Evolutionary conservation across 1,140 invertebrate species (phyloP).

Genomic region (Chelonus insularis): DNA sequence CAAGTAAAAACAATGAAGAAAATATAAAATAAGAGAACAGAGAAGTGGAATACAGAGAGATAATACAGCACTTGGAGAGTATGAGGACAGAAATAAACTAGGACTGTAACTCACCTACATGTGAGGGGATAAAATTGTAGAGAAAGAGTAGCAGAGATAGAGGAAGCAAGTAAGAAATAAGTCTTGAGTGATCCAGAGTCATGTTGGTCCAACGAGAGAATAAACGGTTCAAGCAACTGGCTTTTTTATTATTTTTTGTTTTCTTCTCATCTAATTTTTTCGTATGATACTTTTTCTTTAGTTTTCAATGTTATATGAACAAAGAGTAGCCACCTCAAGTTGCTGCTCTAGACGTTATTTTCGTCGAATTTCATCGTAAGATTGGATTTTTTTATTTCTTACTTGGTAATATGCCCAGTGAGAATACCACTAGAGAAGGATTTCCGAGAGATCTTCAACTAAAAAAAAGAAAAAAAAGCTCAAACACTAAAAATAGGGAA

Average conservation of each 20-base stretch:
- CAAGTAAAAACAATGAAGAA: constrained; percentile 9
- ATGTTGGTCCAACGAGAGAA: constrained; percentile 15
- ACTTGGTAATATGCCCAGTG: constrained; percentile 10
- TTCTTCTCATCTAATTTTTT: constrained; percentile 3
- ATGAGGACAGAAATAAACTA: constrained; percentile 17
- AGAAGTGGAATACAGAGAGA: constrained; percentile 1
- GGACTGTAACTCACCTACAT: constrained; percentile 12
- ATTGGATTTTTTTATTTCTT: constrained; percentile 22
- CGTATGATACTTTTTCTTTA: neutral
- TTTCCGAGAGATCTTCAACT: neutral
- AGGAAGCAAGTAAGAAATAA: neutral
- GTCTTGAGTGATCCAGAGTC: constrained; percentile 12
- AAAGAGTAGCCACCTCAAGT: neutral
- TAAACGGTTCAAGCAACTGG: neutral
- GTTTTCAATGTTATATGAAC: constrained; percentile 4
- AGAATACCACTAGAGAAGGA: neutral
- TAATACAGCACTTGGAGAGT: neutral
- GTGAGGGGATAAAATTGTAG: neutral
- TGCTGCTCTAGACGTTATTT: constrained; percentile 29
- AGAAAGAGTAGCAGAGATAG: neutral
- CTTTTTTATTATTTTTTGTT: constrained; percentile 3
- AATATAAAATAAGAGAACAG: constrained; percentile 1
- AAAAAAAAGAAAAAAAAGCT: neutral
- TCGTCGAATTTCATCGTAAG: constrained; percentile 29
- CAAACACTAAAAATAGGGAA: neutral